A percentile compares a stretch with the other conserved stretches of the same genome.
Evolutionary conservation across 2,113 vertebrate species (phyloP).

Genomic region (Dipodomys ordii): DNA sequence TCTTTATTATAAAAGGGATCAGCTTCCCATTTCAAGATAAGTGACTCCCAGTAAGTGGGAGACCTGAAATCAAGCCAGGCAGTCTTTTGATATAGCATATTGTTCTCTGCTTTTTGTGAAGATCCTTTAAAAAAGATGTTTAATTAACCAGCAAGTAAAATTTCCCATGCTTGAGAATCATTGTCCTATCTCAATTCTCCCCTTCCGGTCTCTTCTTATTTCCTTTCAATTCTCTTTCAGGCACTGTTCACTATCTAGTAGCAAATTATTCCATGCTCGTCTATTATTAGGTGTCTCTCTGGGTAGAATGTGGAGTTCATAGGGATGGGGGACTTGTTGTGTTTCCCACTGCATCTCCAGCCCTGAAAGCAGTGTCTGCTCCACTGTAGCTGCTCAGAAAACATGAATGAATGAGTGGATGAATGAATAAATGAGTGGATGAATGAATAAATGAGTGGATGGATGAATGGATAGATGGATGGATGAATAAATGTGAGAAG

Average conservation of each 20-base stretch:
- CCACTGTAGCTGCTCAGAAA: neutral
- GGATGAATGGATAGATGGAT: too few species aligned
- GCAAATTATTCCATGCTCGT: rapidly evolving
- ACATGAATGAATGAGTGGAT: neutral
- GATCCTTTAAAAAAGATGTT: neutral
- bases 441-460: too few species aligned
- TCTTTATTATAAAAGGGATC: neutral
- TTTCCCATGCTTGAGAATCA: neutral
- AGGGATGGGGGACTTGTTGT: neutral
- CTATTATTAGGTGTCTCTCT: neutral
- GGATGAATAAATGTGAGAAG: neutral
- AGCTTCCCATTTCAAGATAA: neutral
- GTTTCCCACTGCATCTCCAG: neutral
- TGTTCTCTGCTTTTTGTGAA: neutral
- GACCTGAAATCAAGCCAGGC: neutral
- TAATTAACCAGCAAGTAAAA: neutral
- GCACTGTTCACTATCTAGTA: neutral
- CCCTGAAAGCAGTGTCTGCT: neutral
- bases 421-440: too few species aligned
- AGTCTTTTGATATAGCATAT: neutral
- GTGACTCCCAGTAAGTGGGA: neutral
- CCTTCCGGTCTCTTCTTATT: neutral
- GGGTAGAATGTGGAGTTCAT: neutral
- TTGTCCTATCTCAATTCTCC: neutral
- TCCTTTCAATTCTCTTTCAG: neutral